phyloP scores from a whole-genome alignment of 2,113 vertebrate genomes.

The Aviceda subcristata region DNA sequence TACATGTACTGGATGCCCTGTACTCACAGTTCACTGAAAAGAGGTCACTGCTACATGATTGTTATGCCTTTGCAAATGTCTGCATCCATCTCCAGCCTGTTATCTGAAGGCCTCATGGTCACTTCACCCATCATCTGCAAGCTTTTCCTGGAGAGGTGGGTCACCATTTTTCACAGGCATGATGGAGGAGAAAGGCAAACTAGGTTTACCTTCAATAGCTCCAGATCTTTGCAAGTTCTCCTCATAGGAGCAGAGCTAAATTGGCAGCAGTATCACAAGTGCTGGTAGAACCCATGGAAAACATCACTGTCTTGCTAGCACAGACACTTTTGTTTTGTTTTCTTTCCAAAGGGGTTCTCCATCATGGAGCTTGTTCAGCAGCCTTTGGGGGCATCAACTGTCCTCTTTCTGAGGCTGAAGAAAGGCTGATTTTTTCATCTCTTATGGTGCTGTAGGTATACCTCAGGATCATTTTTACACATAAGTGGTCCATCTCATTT shows the following conservation, averaged over 20 bases:
- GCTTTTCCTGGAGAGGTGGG: not conserved
- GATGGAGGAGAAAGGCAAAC: not conserved
- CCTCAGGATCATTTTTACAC: not conserved
- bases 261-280: not conserved
- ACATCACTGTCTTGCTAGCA: not conserved
- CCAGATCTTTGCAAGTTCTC: not conserved
- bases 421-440: not conserved
- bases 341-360: not conserved
- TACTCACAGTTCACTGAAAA: rapidly evolving
- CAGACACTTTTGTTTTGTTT: not conserved
- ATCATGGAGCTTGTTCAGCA: not conserved
- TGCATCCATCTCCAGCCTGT: not conserved
- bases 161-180: not conserved
- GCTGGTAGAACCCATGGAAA: not conserved
- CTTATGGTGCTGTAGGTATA: not conserved
- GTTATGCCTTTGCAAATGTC: not conserved
- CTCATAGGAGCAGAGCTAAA: not conserved
- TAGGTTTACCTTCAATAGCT: not conserved
- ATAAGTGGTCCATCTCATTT: not conserved
- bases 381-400: not conserved
- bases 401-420: not conserved
- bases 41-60: not conserved
- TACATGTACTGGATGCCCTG: not conserved
- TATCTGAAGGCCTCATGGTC: not conserved
- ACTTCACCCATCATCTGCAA: not conserved